A percentile compares a stretch with the other conserved stretches of the same genome.
These are phyloP conservation scores for Ailuropoda melanoleuca DNA, from an alignment of 2,113 vertebrate genomes.

Conservation along the genomic window DNA sequence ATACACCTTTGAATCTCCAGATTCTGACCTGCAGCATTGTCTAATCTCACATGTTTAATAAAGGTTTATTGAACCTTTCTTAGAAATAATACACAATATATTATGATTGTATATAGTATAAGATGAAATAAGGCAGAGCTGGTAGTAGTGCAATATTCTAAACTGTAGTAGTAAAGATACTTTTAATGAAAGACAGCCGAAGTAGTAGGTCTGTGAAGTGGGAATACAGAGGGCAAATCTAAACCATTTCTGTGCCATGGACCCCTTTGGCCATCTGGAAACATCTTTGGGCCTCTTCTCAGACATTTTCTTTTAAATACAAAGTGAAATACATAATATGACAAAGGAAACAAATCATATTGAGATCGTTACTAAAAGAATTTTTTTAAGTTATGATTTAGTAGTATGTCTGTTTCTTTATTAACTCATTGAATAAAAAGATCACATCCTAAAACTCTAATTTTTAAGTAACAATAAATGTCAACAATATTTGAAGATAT, in stretches of 20 bases:
- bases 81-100: not conserved
- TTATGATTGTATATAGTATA: not conserved
- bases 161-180: not conserved
- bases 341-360: not conserved
- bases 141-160: not conserved
- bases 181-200: not conserved
- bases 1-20: not conserved
- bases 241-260: not conserved
- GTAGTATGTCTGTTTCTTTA: not conserved
- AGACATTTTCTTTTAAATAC: not conserved
- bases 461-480: not conserved
- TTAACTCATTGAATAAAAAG: not conserved
- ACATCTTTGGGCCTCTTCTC: not conserved
- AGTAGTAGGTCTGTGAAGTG: not conserved
- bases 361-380: not conserved
- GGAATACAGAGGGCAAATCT: not conserved
- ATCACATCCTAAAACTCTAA: not conserved
- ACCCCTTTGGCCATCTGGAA: not conserved
- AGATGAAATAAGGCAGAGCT: conserved; percentile 16
- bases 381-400: not conserved
- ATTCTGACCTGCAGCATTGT: not conserved
- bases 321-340: not conserved
- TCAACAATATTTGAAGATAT: not conserved
- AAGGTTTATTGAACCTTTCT: not conserved
- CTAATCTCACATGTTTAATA: not conserved